Evolutionary conservation across 30 jellyfish, hydroid and myxozoan genomes (phyloP).

Genomic region (Hydractinia symbiolongicarpus): DNA sequence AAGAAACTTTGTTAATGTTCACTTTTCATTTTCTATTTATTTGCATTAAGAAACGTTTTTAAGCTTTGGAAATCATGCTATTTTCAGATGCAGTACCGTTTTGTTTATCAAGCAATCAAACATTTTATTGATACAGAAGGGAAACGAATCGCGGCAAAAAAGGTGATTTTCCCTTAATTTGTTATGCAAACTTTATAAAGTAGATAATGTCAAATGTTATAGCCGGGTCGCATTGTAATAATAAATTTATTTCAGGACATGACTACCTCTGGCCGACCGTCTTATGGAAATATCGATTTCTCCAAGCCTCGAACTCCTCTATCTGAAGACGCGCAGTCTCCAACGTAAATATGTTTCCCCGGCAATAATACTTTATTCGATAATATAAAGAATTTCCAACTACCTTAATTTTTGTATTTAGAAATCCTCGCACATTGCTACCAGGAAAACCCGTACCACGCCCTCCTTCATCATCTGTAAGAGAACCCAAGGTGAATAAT

Average conservation of each 20-base stretch:
- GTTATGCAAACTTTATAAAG: background rate
- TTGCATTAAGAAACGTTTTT: background rate
- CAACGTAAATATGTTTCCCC: too few relatives aligned
- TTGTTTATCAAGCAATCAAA: conserved; percentile 64
- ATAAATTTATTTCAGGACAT: background rate
- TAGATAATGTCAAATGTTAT: background rate
- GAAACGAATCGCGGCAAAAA: conserved; percentile 21
- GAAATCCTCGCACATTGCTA: too few relatives aligned
- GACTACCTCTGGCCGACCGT: conserved; percentile 8
- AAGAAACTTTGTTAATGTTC: too few relatives aligned
- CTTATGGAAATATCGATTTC: conserved; percentile 18
- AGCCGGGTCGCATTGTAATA: background rate
- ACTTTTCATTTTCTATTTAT: background rate
- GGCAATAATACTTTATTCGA: too few relatives aligned
- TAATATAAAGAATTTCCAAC: too few relatives aligned
- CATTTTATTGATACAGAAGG: conserved; percentile 37
- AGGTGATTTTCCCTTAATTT: background rate
- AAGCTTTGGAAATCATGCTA: background rate
- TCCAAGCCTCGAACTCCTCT: conserved; percentile 1
- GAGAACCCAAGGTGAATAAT: background rate
- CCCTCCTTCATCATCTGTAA: conserved; percentile 9
- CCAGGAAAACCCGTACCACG: conserved; percentile 24
- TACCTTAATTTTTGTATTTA: too few relatives aligned
- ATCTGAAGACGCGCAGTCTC: too few relatives aligned
- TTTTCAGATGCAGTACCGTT: conserved; percentile 60